These are phyloP conservation scores for Gila orcuttii DNA, from an alignment of 2,113 vertebrate genomes.

Conservation along the genomic window DNA sequence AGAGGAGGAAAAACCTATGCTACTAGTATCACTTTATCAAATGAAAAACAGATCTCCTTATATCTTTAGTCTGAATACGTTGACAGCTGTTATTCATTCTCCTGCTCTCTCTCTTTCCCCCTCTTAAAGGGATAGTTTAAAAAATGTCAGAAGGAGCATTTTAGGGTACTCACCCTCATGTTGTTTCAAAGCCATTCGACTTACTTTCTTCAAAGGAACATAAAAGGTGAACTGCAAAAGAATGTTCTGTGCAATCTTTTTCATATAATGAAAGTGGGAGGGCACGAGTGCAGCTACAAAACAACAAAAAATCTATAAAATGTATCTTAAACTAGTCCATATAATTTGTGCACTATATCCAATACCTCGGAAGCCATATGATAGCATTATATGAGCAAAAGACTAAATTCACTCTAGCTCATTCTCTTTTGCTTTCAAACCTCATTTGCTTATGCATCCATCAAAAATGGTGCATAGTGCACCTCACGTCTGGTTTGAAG, in stretches of 20 bases:
- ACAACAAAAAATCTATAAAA: neutral
- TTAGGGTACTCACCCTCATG: too few species aligned
- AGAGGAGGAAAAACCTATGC: neutral
- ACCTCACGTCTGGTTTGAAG: neutral
- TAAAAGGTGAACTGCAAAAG: neutral
- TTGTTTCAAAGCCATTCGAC: neutral
- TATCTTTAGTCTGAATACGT: neutral
- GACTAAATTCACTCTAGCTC: neutral
- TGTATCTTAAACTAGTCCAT: neutral
- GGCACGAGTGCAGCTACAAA: neutral
- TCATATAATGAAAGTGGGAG: neutral
- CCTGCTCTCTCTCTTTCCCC: neutral
- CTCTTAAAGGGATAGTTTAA: neutral
- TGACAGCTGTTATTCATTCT: conserved; percentile 6
- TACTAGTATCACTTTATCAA: conserved; percentile 14
- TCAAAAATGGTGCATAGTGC: neutral
- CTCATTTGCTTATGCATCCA: neutral
- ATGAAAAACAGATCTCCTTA: conserved; percentile 1
- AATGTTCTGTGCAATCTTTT: neutral
- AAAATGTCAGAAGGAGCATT: too few species aligned
- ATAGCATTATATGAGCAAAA: neutral
- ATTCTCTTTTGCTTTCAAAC: neutral
- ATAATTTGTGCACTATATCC: neutral
- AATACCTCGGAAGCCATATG: neutral
- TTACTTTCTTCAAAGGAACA: neutral